Evolutionary conservation across 2,797 vertebrate species (phyloP).

Genomic region (Coluber constrictor): DNA sequence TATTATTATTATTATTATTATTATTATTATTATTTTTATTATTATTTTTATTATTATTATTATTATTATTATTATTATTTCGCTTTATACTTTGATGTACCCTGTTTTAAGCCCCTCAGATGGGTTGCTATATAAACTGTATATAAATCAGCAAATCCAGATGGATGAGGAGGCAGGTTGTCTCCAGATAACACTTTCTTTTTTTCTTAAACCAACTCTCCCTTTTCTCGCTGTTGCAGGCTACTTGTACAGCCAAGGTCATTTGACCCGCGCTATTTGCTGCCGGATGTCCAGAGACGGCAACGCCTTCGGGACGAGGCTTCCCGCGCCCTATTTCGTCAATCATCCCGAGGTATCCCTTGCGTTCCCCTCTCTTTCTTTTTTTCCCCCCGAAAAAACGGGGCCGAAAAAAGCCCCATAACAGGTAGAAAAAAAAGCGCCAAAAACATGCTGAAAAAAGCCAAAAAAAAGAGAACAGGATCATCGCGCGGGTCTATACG

Average conservation of each 20-base stretch:
- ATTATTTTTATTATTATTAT: no score
- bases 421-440: neutral
- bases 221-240: slow-evolving; percentile 68
- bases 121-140: no score
- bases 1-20: neutral
- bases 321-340: slow-evolving; percentile 79
- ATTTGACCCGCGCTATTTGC: slow-evolving; percentile 91
- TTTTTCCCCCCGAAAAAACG: no score
- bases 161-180: neutral
- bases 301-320: slow-evolving; percentile 69
- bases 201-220: rapidly evolving
- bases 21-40: no score
- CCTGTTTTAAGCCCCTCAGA: neutral
- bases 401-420: neutral
- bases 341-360: slow-evolving; percentile 89
- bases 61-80: no score
- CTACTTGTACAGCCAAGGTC: slow-evolving; percentile 95
- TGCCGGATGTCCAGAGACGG: slow-evolving; percentile 86
- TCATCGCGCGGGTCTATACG: neutral
- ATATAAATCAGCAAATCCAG: neutral
- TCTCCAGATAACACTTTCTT: no score
- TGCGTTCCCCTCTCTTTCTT: neutral
- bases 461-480: neutral
- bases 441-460: no score
- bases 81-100: neutral